phyloP scores from a whole-genome alignment of 2,113 vertebrate species.

The Lagopus muta region DNA sequence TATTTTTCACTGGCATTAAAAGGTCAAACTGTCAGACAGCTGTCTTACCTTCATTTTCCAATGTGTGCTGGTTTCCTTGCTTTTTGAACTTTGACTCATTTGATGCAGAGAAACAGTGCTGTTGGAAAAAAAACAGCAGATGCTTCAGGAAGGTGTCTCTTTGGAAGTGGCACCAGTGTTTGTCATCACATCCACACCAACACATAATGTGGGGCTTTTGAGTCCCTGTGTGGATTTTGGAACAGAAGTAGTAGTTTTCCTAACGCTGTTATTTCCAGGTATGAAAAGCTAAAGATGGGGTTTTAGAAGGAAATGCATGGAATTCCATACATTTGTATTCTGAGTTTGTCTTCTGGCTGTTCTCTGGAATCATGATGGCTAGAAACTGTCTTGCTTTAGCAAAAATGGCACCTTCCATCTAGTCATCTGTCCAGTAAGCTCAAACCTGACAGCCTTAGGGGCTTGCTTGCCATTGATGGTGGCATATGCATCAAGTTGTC shows the following conservation, averaged over 20 bases:
- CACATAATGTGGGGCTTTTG: background rate
- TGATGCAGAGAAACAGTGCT: background rate
- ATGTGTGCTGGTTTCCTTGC: background rate
- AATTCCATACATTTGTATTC: background rate
- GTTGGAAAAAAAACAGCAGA: background rate
- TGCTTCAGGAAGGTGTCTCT: background rate
- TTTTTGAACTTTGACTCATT: background rate
- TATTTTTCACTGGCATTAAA: background rate
- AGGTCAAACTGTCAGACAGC: slow-evolving; percentile 9
- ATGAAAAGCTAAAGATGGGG: background rate
- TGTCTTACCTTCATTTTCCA: background rate
- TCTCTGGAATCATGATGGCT: background rate
- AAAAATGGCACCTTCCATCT: background rate
- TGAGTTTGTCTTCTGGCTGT: background rate
- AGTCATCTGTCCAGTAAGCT: background rate
- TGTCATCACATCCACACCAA: background rate
- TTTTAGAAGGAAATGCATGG: background rate
- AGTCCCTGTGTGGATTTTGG: background rate
- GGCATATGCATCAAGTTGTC: background rate
- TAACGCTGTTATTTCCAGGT: background rate
- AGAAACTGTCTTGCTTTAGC: background rate
- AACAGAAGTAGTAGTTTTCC: background rate
- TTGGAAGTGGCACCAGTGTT: background rate
- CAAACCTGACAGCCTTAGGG: background rate
- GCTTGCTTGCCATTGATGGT: background rate